phyloP scores from a whole-genome alignment of 2,888 invertebrate genomes.

The Callosobruchus maculatus region DNA sequence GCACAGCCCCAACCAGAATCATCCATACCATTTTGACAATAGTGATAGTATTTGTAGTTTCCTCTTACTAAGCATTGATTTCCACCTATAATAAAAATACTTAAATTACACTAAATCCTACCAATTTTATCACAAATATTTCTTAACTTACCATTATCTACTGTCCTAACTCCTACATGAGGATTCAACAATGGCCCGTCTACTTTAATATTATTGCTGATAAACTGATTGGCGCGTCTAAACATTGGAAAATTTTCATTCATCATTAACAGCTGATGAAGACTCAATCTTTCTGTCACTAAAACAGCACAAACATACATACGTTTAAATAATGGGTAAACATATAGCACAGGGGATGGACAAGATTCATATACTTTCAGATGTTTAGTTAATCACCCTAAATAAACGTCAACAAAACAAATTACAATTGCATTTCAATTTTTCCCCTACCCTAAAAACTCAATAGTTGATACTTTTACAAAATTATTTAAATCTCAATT shows the following conservation, averaged over 20 bases:
- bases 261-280: slow-evolving; percentile 72
- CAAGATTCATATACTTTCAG: not conserved
- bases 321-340: too few relatives aligned
- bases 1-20: slow-evolving; percentile 99
- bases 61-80: slow-evolving; percentile 69
- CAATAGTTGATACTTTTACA: too few relatives aligned
- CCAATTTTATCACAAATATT: too few relatives aligned
- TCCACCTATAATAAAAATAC: slow-evolving; percentile 40
- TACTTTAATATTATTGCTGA: slow-evolving; percentile 49
- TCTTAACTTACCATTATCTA: slow-evolving; percentile 39
- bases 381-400: too few relatives aligned
- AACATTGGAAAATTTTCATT: slow-evolving; percentile 70
- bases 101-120: too few relatives aligned
- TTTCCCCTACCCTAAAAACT: too few relatives aligned
- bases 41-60: slow-evolving; percentile 91
- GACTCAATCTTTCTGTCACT: slow-evolving; percentile 62
- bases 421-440: too few relatives aligned
- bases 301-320: too few relatives aligned
- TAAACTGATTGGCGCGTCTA: slow-evolving; percentile 66
- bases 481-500: too few relatives aligned
- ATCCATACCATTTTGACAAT: slow-evolving; percentile 90
- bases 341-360: too few relatives aligned
- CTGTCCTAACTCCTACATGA: slow-evolving; percentile 57
- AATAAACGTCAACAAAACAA: too few relatives aligned
- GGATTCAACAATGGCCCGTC: slow-evolving; percentile 65